A percentile compares a stretch with the other conserved stretches of the same genome.
Conservation (phyloP, 2,113 vertebrate genomes). For the Oryzias woworae region DNA sequence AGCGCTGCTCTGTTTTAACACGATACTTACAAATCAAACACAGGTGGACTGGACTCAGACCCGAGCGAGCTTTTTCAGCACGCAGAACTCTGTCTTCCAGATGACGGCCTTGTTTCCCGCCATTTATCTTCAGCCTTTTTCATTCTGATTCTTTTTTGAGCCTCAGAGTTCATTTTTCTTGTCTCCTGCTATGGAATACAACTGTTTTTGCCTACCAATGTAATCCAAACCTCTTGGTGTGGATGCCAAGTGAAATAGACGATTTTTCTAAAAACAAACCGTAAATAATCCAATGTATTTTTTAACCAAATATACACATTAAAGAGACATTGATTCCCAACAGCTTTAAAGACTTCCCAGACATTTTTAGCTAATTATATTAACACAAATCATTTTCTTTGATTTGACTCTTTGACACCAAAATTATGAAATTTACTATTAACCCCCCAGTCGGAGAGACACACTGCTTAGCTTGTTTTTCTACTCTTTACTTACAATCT, state of each 20-base stretch:
- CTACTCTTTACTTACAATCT: too few species aligned
- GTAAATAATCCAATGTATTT: background rate
- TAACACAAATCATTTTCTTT: background rate
- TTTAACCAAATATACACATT: background rate
- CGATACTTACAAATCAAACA: conserved; percentile 10
- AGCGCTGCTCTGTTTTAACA: conserved; percentile 40
- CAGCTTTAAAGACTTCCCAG: background rate
- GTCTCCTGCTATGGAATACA: background rate
- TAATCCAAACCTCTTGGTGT: background rate
- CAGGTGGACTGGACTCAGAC: background rate
- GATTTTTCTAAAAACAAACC: background rate
- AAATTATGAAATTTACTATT: background rate
- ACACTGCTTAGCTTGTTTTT: too few species aligned
- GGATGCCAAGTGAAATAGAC: background rate
- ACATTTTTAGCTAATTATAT: background rate
- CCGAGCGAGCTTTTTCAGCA: conserved; percentile 10
- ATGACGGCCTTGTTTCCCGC: conserved; percentile 3
- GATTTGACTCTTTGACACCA: background rate
- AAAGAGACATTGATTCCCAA: background rate
- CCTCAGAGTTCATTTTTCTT: conserved; percentile 3
- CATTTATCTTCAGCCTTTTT: background rate
- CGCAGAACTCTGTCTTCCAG: background rate
- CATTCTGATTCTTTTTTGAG: background rate
- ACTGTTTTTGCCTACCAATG: background rate
- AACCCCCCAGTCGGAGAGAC: too few species aligned